phyloP scores from a whole-genome alignment of 2,113 vertebrate genomes.

The Chlorocebus sabaeus region DNA sequence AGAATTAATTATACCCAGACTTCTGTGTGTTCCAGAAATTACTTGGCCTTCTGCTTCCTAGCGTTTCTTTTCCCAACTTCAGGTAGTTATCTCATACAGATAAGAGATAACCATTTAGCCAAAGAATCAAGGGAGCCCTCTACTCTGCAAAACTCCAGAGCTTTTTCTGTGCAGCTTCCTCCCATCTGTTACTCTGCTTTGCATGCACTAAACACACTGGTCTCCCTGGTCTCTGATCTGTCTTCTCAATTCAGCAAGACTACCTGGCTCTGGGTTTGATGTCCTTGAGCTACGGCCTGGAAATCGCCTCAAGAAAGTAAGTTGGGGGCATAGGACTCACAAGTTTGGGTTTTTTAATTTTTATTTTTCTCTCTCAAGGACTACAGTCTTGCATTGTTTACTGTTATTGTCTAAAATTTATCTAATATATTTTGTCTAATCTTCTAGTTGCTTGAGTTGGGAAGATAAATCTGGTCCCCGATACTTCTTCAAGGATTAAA shows the following conservation, averaged over 20 bases:
- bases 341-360: too few relatives aligned
- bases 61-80: not conserved
- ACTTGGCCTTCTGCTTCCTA: not conserved
- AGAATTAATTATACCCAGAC: not conserved
- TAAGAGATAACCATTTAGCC: not conserved
- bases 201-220: not conserved
- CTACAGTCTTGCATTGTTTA: not conserved
- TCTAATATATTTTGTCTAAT: not conserved
- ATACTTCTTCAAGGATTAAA: not conserved
- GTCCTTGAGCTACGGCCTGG: not conserved
- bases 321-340: not conserved
- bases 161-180: not conserved
- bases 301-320: slow-evolving; percentile 8
- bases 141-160: not conserved
- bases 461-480: not conserved
- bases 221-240: not conserved
- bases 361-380: not conserved
- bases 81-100: not conserved
- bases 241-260: not conserved
- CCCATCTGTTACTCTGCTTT: not conserved
- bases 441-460: not conserved
- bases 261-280: not conserved
- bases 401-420: not conserved
- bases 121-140: not conserved
- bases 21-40: not conserved